Evolutionary conservation across 2,797 vertebrate species (phyloP).

Genomic region (Cryptoprocta ferox): DNA sequence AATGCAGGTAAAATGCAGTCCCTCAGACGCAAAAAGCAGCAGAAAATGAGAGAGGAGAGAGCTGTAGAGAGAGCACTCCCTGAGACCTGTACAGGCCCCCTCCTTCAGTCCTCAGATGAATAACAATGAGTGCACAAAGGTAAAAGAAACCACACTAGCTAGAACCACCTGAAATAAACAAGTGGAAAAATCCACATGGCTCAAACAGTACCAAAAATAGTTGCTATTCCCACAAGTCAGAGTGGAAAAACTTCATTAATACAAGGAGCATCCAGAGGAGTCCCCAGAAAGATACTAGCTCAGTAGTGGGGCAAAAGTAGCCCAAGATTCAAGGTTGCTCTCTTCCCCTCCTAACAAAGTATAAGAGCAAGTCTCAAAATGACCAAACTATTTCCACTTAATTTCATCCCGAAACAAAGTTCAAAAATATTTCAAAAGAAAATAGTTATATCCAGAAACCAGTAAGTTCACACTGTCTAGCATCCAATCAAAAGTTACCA

Average conservation of each 20-base stretch:
- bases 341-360: not conserved
- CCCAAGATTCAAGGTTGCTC: not conserved
- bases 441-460: not conserved
- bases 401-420: not conserved
- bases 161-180: conserved; percentile 38
- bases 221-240: not conserved
- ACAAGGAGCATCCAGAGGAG: not conserved
- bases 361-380: not conserved
- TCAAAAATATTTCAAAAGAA: not conserved
- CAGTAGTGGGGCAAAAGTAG: not conserved
- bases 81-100: not conserved
- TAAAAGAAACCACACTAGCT: not conserved
- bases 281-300: not conserved
- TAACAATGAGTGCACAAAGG: not conserved
- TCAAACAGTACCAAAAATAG: conserved; percentile 5
- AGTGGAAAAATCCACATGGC: not conserved
- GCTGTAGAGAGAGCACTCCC: not conserved
- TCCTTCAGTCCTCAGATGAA: not conserved
- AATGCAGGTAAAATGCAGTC: not conserved
- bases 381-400: conserved; percentile 10
- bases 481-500: not conserved
- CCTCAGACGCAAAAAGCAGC: not conserved
- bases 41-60: not conserved
- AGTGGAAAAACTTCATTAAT: not conserved
- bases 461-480: not conserved